Conservation (phyloP, 2,113 vertebrate genomes). For the Lasiurus cinereus region DNA sequence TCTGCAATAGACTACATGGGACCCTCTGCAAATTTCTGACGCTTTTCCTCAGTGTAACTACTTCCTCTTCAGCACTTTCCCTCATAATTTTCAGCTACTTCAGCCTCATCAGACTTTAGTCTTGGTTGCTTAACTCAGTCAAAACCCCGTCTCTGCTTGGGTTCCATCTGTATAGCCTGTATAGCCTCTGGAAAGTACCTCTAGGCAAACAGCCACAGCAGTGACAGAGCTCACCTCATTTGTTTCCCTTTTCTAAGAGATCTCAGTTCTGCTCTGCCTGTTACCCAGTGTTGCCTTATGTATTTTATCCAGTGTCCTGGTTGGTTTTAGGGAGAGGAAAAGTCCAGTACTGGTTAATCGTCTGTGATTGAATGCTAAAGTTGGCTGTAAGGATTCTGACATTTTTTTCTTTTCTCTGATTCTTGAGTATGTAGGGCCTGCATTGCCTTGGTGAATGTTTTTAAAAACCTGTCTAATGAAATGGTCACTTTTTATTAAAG, state of each 20-base stretch:
- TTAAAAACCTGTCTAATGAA: not conserved
- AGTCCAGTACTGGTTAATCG: not conserved
- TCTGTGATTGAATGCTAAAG: not conserved
- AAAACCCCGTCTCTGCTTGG: not conserved
- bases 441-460: not conserved
- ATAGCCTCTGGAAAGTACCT: constrained; percentile 10
- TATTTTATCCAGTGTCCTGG: not conserved
- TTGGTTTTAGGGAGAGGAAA: not conserved
- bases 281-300: too few relatives aligned
- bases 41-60: not conserved
- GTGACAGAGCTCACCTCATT: not conserved
- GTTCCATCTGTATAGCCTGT: not conserved
- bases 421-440: not conserved
- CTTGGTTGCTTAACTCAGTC: not conserved
- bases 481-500: not conserved
- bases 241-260: not conserved
- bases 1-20: not conserved
- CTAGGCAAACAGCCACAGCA: not conserved
- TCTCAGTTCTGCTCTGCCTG: not conserved
- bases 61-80: not conserved
- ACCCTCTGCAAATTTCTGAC: not conserved
- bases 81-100: not conserved
- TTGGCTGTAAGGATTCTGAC: not conserved
- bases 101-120: not conserved
- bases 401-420: not conserved